phyloP scores from a whole-genome alignment of 37 sponge, comb jelly and placozoan species.

The Beroe ovata region DNA sequence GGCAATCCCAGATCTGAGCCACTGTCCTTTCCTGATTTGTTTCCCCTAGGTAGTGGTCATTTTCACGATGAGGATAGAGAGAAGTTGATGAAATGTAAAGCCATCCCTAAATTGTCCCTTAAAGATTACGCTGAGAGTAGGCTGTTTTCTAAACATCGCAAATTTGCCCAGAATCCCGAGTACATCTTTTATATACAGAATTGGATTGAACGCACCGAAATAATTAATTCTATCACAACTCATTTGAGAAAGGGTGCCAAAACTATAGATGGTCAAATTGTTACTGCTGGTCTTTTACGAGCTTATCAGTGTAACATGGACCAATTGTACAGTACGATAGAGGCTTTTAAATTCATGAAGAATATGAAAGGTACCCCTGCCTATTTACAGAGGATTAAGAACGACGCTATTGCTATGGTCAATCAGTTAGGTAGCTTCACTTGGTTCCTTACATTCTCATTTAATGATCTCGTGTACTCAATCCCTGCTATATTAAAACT shows the following conservation, averaged over 20 bases:
- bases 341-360: constrained; percentile 33
- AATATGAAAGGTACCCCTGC: constrained; percentile 47
- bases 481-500: constrained; percentile 32
- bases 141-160: not conserved
- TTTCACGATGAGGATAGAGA: not conserved
- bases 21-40: constrained; percentile 1
- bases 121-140: constrained; percentile 8
- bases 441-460: constrained; percentile 8
- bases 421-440: constrained; percentile 14
- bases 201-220: not conserved
- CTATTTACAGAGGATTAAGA: not conserved
- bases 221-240: not conserved
- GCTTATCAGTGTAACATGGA: not conserved
- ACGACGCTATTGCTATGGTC: constrained; percentile 26
- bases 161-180: constrained; percentile 12
- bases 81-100: not conserved
- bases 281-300: constrained; percentile 10
- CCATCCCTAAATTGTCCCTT: not conserved
- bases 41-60: constrained; percentile 49
- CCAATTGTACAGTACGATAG: not conserved
- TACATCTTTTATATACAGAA: not conserved
- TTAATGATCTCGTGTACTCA: constrained; percentile 40
- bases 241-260: not conserved
- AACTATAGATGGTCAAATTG: not conserved
- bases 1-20: not conserved